Base-by-base conservation (phyloP, 1,140 invertebrate species). In the Spodoptera litura region DNA sequence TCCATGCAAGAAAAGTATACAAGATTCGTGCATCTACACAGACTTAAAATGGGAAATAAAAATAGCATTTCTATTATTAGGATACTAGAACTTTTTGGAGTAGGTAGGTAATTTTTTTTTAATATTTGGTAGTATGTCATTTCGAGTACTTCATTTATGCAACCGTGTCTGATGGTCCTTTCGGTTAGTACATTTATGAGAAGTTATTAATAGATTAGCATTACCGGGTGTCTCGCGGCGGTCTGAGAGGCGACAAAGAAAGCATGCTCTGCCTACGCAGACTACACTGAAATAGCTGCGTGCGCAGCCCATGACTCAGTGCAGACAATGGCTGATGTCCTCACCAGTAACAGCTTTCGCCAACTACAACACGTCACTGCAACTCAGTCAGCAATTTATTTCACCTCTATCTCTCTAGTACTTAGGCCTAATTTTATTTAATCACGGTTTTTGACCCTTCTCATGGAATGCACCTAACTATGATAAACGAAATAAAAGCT, bases 301-400 rank as follows among this genome's bases (percentile, higher is more conserved):
- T 88, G 88, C 90, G 85, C 89, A 87, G 89, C 84, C 88, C 84
- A 73, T 93, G 91, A 93, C 85, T 92, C 91, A 92, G 83, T 84
- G 59, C 85, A 87, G 83, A 91, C 89, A 92, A 91, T 89, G 86
- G 86, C 83, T 81, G 82, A 85, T 87, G 87, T 88, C 88, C 83
- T 86, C 89, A 86, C 80, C 79, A 80, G 81, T 81, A 82, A 88
- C 81, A 83, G 83, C 89, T 89, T 91, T 90, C 89, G 87, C 84
- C 80, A 86, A 81, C 83, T 86, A 87, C 83, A 88, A 85, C 83
- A 85, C 72, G 71, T 80, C 84, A 79, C 71, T 20, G 56, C 44
- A 55, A 79, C 70, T 78, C 58, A 59, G 20, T 44, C 61, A 38
- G 38, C 38, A 49, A 64, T 64, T 35, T 5, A 11, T 31, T 15